Conservation (phyloP, 2,113 vertebrate genomes). For the Scartelaos histophorus region DNA sequence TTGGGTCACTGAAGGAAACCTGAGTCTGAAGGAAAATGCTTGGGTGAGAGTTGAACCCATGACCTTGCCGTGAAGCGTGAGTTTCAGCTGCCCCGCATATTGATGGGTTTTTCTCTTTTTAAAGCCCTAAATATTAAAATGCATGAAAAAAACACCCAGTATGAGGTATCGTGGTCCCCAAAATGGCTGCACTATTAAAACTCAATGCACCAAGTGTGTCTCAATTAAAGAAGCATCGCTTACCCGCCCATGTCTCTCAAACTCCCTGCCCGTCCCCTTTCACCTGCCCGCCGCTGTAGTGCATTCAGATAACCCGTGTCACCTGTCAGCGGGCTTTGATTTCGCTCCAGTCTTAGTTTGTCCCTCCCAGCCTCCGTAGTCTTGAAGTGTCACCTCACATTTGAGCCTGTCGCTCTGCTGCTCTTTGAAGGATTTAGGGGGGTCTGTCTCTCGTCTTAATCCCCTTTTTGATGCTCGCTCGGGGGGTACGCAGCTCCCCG, state of each 20-base stretch:
- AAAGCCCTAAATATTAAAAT: too few relatives aligned
- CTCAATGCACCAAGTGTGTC: too few relatives aligned
- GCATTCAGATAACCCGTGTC: constrained; percentile 32
- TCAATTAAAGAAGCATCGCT: background rate
- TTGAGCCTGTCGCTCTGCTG: constrained; percentile 46
- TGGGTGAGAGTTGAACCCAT: too few relatives aligned
- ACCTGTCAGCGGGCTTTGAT: constrained; percentile 37
- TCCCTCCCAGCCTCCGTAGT: constrained; percentile 7
- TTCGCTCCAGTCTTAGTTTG: constrained; percentile 32
- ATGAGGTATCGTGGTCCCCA: too few relatives aligned
- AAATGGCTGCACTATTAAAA: too few relatives aligned
- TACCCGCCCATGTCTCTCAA: background rate
- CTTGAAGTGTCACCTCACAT: constrained; percentile 44
- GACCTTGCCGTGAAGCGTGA: too few relatives aligned
- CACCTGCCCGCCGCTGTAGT: constrained; percentile 9
- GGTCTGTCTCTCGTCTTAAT: constrained; percentile 57
- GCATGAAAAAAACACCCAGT: too few relatives aligned
- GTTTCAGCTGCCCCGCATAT: too few relatives aligned
- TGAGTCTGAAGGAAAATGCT: too few relatives aligned
- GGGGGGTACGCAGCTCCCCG: constrained; percentile 6
- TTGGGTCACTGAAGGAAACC: too few relatives aligned
- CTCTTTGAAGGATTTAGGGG: constrained; percentile 59
- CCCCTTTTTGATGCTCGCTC: constrained; percentile 63
- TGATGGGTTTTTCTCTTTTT: too few relatives aligned
- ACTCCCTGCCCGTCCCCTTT: background rate